Evolutionary conservation across 2,113 vertebrate species (phyloP).

Genomic region (Callionymus lyra): DNA sequence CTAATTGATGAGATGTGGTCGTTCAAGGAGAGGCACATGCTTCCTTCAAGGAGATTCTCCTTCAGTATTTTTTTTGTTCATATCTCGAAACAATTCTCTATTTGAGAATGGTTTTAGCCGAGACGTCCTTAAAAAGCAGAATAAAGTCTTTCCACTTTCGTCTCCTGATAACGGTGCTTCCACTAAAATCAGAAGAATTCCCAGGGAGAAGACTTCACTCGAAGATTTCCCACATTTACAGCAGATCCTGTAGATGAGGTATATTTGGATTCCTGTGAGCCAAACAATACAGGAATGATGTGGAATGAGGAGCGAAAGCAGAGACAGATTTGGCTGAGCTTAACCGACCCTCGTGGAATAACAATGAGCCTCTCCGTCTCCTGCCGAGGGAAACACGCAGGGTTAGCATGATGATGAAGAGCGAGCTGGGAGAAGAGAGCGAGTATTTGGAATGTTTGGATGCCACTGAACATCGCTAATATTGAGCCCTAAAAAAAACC

Average conservation of each 20-base stretch:
- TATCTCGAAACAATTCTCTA: no score
- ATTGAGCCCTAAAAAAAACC: constrained; percentile 17
- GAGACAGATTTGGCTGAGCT: constrained; percentile 57
- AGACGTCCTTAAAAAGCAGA: no score
- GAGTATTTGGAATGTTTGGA: constrained; percentile 6
- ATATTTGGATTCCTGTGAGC: constrained; percentile 47
- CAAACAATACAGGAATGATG: constrained; percentile 53
- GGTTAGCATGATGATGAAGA: constrained; percentile 52
- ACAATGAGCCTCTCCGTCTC: constrained; percentile 59
- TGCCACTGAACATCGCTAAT: constrained; percentile 22
- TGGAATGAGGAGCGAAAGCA: constrained; percentile 43
- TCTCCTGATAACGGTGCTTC: no score
- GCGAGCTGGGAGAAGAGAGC: constrained; percentile 16
- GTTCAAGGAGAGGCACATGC: constrained; percentile 50
- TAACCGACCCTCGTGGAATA: constrained; percentile 59
- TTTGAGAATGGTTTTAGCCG: no score
- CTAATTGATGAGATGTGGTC: constrained; percentile 56
- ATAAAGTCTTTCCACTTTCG: no score
- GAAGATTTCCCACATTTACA: constrained; percentile 47
- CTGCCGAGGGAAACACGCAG: constrained; percentile 44
- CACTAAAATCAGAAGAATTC: constrained; percentile 15
- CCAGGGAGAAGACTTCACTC: constrained; percentile 28
- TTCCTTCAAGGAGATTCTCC: constrained; percentile 41
- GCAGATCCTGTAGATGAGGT: constrained; percentile 47
- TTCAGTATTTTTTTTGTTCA: no score